Percentiles rank a stretch among this genome's conserved stretches.
phyloP scores from a whole-genome alignment of 2,888 invertebrate genomes.

The Gandaritis pyraliata region DNA sequence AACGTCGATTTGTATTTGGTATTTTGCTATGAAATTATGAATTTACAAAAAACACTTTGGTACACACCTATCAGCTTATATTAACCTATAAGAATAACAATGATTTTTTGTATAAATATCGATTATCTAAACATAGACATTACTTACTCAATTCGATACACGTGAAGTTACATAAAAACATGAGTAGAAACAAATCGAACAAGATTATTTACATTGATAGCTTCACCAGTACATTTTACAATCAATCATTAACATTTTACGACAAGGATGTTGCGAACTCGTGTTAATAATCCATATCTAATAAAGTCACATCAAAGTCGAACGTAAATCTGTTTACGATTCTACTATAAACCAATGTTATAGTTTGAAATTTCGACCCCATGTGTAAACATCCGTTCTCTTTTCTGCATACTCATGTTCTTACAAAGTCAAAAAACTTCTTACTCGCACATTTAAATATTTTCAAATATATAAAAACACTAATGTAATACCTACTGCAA shows the following conservation, averaged over 20 bases:
- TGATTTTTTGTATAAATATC: no score
- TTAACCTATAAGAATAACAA: no score
- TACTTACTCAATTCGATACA: no score
- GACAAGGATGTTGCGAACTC: constrained; percentile 48
- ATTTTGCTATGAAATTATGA: no score
- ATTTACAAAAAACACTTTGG: no score
- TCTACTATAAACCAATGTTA: constrained; percentile 63
- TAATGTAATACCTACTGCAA: no score
- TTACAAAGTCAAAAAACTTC: no score
- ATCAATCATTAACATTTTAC: constrained; percentile 55
- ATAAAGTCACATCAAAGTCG: constrained; percentile 66
- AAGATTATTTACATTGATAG: constrained; percentile 24
- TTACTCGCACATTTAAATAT: no score
- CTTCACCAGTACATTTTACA: constrained; percentile 43
- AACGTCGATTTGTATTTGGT: no score
- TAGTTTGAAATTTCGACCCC: constrained; percentile 56
- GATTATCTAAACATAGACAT: no score
- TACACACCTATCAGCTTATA: no score
- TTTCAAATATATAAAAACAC: no score
- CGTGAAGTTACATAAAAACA: neutral
- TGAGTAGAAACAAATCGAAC: constrained; percentile 10
- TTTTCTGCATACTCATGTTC: neutral
- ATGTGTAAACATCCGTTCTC: neutral
- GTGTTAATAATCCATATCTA: constrained; percentile 57
- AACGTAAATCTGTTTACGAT: constrained; percentile 68